Conservation (phyloP, 1,140 invertebrate genomes). For the Tachypleus tridentatus region DNA sequence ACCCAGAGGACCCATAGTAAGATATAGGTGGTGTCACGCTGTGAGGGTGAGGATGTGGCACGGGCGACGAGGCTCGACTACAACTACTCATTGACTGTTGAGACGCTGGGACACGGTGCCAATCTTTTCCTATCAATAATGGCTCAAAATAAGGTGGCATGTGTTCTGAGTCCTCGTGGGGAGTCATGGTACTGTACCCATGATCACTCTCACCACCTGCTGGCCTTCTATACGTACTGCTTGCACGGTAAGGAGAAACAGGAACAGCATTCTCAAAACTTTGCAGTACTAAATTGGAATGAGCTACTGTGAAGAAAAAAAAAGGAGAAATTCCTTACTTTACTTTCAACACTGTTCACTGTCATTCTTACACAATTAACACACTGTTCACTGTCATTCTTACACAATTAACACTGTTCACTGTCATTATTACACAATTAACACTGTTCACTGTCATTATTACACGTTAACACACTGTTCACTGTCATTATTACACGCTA, state of each 20-base stretch:
- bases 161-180: conserved; percentile 73
- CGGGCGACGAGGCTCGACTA: conserved; percentile 11
- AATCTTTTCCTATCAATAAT: conserved; percentile 37
- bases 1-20: neutral
- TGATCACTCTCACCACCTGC: conserved; percentile 78
- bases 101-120: conserved; percentile 29
- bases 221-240: conserved; percentile 62
- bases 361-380: no score
- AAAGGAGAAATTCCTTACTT: no score
- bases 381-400: no score
- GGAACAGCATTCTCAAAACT: conserved; percentile 43
- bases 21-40: neutral
- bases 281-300: conserved; percentile 35
- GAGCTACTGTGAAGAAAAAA: conserved; percentile 23
- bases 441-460: no score
- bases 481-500: no score
- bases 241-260: conserved; percentile 75
- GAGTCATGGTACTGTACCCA: conserved; percentile 90
- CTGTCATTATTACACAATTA: no score
- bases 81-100: conserved; percentile 10
- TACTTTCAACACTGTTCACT: no score
- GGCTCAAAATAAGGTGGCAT: conserved; percentile 53
- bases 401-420: no score
- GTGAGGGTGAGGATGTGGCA: neutral
- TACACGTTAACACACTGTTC: no score